Evolutionary conservation across 1,140 invertebrate genomes (phyloP).

Genomic region (Brachionus paranguensis): DNA sequence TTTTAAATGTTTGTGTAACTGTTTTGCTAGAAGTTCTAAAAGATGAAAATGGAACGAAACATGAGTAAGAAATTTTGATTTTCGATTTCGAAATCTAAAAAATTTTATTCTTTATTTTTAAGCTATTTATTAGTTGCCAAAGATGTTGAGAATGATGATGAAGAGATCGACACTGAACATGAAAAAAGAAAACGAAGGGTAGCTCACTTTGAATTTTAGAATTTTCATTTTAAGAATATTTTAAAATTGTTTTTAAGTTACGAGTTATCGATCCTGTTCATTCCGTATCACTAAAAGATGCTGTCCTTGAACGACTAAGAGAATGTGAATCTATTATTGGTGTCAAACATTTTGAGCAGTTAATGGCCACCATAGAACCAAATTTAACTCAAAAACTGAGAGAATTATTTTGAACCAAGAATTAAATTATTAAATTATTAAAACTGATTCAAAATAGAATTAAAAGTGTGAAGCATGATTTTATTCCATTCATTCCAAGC

Average conservation of each 20-base stretch:
- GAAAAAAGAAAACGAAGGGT: slow-evolving; percentile 49
- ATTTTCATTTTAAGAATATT: slow-evolving; percentile 7
- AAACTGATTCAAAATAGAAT: not conserved
- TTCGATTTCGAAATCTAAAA: not conserved
- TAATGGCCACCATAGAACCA: slow-evolving; percentile 46
- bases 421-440: not conserved
- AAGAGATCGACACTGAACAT: slow-evolving; percentile 50
- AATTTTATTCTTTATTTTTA: not conserved
- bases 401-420: not conserved
- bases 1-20: slow-evolving; percentile 72
- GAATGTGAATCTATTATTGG: slow-evolving; percentile 60
- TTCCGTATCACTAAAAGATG: slow-evolving; percentile 64
- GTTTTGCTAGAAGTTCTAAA: slow-evolving; percentile 75
- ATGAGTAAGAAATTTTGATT: slow-evolving; percentile 63
- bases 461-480: not conserved
- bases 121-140: slow-evolving; percentile 45
- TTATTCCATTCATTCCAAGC: not conserved
- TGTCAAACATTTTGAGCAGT: slow-evolving; percentile 43
- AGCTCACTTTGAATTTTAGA: not conserved
- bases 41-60: slow-evolving; percentile 63
- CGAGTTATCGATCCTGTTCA: slow-evolving; percentile 66
- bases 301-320: slow-evolving; percentile 64
- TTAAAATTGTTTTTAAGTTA: slow-evolving; percentile 52
- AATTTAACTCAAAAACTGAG: slow-evolving; percentile 46
- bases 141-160: slow-evolving; percentile 42